Evolutionary conservation across 2,797 vertebrate species (phyloP), one percentile per base, ranked within the genome.

Genomic region (Acridotheres tristis): DNA sequence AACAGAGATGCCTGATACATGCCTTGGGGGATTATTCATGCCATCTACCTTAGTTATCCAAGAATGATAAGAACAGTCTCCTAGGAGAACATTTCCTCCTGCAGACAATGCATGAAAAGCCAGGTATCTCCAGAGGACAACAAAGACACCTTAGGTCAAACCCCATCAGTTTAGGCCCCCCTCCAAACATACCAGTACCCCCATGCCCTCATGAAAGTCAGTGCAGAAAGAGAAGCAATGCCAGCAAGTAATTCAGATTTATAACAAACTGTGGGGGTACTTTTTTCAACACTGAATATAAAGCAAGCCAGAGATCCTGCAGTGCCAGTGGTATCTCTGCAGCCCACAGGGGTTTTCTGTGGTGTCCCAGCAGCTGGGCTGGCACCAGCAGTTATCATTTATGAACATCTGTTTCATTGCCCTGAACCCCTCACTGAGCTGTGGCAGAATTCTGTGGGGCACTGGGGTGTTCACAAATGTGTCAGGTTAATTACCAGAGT

Each of bases 101-200:
- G 69, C 59, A 90, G 77, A 48, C 21, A 82, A 61, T 13, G 16
- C 63, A 27, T 50, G 30, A 61, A 73, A 69, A 91, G 23, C 55
- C 38, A 62, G 43, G 20, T 30, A 62, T 53, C 62, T 82, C n/a
- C 76, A 74, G 61, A 71, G 57, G 36, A 69, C n/a, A 58, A 9
- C 23, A 57, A 62, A 68, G 17, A 29, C 17, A 57, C 1, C 1
- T 69, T 8, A 36, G 42, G 42, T 58, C 29, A 72, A 82, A 47
- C 2, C 0, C 0, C 3, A 1, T 12, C 73, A 22, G 2, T 42
- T 72, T 42, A 69, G 48, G 50, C 32, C 5, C 25, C 85, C 22
- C 40, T 77, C 48, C 42, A 72, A 72, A 47, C 18, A 65, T 4
- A 34, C 2, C 36, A 55, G 38, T 29, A 63, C 4, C 21, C 57